phyloP scores from a whole-genome alignment of 2,888 invertebrate genomes.

The Tetanocera ferruginea region DNA sequence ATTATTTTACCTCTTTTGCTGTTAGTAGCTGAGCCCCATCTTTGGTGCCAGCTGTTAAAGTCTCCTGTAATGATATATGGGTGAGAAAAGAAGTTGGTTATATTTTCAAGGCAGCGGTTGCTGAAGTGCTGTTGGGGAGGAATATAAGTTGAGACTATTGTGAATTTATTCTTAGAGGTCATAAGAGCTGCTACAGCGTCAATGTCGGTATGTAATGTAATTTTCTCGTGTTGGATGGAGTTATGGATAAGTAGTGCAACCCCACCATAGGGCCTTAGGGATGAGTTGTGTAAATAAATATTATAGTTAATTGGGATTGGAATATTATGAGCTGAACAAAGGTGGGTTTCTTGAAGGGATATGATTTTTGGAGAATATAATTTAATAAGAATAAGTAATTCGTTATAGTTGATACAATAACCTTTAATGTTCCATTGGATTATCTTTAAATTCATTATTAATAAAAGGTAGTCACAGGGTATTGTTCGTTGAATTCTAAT shows the following conservation, averaged over 20 bases:
- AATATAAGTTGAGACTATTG: too few relatives aligned
- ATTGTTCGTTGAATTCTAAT: too few relatives aligned
- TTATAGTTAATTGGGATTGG: neutral
- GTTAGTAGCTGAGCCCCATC: neutral
- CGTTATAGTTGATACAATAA: slow-evolving; percentile 15
- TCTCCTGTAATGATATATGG: too few relatives aligned
- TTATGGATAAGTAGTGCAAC: too few relatives aligned
- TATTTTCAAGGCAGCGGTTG: too few relatives aligned
- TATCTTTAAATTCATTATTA: neutral
- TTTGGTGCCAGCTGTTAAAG: too few relatives aligned
- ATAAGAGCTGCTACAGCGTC: slow-evolving; percentile 9
- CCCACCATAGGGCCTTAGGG: slow-evolving; percentile 17
- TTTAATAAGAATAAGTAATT: slow-evolving; percentile 3
- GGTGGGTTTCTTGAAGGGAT: slow-evolving; percentile 8
- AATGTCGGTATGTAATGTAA: neutral
- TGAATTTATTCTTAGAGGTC: slow-evolving; percentile 33
- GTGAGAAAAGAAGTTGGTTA: too few relatives aligned
- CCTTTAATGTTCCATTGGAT: slow-evolving; percentile 23
- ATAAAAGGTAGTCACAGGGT: too few relatives aligned
- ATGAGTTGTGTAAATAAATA: neutral
- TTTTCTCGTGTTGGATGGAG: slow-evolving; percentile 25
- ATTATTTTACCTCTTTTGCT: slow-evolving; percentile 34
- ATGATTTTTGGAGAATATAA: slow-evolving; percentile 2
- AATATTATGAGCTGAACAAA: neutral
- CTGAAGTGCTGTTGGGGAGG: too few relatives aligned